Conservation (phyloP, 2,888 invertebrate genomes). For the Petrophora chlorosata region DNA sequence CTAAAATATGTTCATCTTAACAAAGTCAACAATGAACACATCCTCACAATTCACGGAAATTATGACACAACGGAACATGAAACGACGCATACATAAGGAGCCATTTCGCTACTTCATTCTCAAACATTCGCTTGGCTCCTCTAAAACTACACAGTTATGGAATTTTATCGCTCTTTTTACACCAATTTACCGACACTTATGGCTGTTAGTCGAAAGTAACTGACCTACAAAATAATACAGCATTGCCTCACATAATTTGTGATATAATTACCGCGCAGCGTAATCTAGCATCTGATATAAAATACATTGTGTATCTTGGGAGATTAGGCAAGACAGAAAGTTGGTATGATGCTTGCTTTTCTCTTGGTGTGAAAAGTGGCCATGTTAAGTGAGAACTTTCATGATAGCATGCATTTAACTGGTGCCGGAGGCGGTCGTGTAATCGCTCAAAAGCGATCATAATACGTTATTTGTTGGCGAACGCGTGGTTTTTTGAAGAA, state of each 20-base stretch:
- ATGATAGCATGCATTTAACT: slow-evolving; percentile 4
- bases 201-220: slow-evolving; percentile 31
- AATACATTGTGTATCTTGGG: slow-evolving; percentile 30
- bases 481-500: no score
- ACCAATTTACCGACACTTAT: slow-evolving; percentile 17
- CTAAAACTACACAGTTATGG: slow-evolving; percentile 12
- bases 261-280: slow-evolving; percentile 27
- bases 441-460: no score
- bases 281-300: slow-evolving; percentile 30
- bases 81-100: background rate
- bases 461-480: no score
- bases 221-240: slow-evolving; percentile 35
- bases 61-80: background rate
- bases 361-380: slow-evolving; percentile 9
- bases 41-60: background rate
- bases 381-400: slow-evolving; percentile 11
- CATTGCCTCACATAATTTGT: slow-evolving; percentile 33
- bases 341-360: slow-evolving; percentile 11
- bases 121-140: background rate
- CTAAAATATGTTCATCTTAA: background rate
- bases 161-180: slow-evolving; percentile 28
- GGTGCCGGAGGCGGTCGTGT: no score
- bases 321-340: slow-evolving; percentile 34
- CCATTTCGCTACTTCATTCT: background rate
- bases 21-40: background rate